Evolutionary conservation across 1,140 invertebrate genomes (phyloP), one percentile per base, ranked within the genome.

Genomic region (Pantala flavescens): DNA sequence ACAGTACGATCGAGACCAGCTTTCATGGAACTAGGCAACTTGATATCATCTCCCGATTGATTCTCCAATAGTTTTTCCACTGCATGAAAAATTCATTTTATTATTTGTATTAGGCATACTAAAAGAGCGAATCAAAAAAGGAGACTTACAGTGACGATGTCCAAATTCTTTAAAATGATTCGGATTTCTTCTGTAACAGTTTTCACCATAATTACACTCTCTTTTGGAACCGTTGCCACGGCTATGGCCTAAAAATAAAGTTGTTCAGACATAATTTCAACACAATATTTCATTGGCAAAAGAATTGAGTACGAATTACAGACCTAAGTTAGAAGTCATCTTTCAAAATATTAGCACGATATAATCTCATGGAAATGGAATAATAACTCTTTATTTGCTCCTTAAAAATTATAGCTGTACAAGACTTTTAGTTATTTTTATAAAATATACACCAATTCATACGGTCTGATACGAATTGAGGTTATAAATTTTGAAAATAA

Each of bases 171-270:
- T 85, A 73, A 95, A 90, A 83, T 96, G 93, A 77, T 89, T 87
- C 9, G 91, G 90, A 86, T 94, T 95, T 78, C 89, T 87, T 76
- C 93, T 84, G 78, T 93, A 95, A 79, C 93, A 96, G 77, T 87
- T 87, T 28, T 86, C 85, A 0, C 87, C 89, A 80, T 90, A 92
- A 72, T 85, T 87, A 82, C 91, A 93, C 73, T 83, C 82, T 77
- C 81, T 83, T 77, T 83, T 84, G 76, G 79, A 63, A 63, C 3
- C 2, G 28, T 5, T 7, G 5, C 3, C 49, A 63, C n/a, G 49
- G 12, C 49, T 21, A 7, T 16, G 49, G 12, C 12, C 49, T 63
- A 9, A 36, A 36, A 36, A 36, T 2, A 5, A 36, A 36, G 9
- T 9, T 5, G 28, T 5, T 36, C 9, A 5, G 28, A 5, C 28